Base-by-base conservation (phyloP, 2,888 invertebrate species). In the Venusia cambrica region DNA sequence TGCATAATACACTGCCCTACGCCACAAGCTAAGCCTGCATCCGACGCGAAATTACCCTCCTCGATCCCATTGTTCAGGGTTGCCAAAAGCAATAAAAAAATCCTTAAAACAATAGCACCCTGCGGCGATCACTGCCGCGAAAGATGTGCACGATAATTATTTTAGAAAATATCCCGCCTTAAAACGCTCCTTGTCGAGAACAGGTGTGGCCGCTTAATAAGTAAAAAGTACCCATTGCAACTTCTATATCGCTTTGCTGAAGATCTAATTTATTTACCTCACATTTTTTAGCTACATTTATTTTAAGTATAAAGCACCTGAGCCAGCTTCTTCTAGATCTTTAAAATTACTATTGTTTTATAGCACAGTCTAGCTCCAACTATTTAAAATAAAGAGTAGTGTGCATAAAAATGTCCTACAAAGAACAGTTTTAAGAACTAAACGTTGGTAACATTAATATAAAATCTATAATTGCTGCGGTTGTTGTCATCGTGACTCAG, bases 31-130 rank as follows among this genome's bases (percentile, higher is more conserved):
- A n/a, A n/a, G n/a, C n/a, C n/a, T n/a, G n/a, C n/a, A 64, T 67
- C 69, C 62, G 64, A 61, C 65, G 66, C 66, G 54, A 71, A 68
- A 74, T 78, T 71, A 71, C 72, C 78, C 75, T 65, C 67, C 62
- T 65, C 69, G 59, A 60, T 57, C 59, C 87, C 83, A 87, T 87
- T 87, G 87, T 87, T 79, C 73, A 52, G 72, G 76, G 76, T 76
- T 75, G 79, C 76, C 69, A 76, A 71, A 75, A 78, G 75, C 73
- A 79, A 83, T 78, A 85, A 87, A 85, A 83, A 84, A 54, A 62
- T 57, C 60, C 73, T 79, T 78, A 85, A 85, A 74, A 87, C 87
- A 87, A 87, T 85, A 79, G 81, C 75, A 73, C 79, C 87, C 85
- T 57, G 68, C 54, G 83, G 87, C 83, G 61, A 48, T 51, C 63